Base-by-base conservation (phyloP, 2,113 vertebrate genomes). In the Azemiops feae region DNA sequence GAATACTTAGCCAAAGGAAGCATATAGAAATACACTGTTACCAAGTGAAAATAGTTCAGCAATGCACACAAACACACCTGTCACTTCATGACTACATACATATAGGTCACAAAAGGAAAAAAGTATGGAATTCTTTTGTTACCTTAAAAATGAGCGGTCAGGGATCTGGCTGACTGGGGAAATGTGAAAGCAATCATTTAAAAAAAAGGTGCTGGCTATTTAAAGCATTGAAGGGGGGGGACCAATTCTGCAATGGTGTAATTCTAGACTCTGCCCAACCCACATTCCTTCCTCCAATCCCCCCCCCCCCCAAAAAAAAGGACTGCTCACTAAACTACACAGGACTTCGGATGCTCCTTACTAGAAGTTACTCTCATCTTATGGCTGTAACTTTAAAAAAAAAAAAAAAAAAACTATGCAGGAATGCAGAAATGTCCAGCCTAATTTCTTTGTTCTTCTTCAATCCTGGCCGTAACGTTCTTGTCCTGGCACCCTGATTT, bases 211-310 rank as follows among this genome's bases (percentile, higher is more conserved):
- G 94, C 96, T 96, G 97, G 97, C 97, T 98, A 93, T 93, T 93
- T 93, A 93, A 93, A 93, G 92, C 47, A 39, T 81, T 43, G 18
- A 20, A 7, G 45, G 50, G 88, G n/a, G 50, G 60, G 74, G 93
- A 85, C 93, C 96, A 53, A 97, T 96, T 96, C 96, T 30, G 97
- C 95, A 0, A 96, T 95, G 93, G 96, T 97, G 98, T 98, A 98
- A 98, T 97, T 97, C 97, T 98, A 98, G 98, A 98, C 98, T 97
- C 96, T 94, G 97, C 95, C 97, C 98, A 94, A 97, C 98, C 98
- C 98, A 98, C 98, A 97, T 96, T 96, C 97, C 95, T 94, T 95
- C 97, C 95, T 93, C 94, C 94, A 69, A n/a, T 6, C 93, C 95
- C 91, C 54, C 95, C 96, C 96, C 60, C 27, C 27, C 95, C 95